Evolutionary conservation across 2,888 invertebrate species (phyloP), one percentile per base, ranked within the genome.

Genomic region (Cephus runcator): DNA sequence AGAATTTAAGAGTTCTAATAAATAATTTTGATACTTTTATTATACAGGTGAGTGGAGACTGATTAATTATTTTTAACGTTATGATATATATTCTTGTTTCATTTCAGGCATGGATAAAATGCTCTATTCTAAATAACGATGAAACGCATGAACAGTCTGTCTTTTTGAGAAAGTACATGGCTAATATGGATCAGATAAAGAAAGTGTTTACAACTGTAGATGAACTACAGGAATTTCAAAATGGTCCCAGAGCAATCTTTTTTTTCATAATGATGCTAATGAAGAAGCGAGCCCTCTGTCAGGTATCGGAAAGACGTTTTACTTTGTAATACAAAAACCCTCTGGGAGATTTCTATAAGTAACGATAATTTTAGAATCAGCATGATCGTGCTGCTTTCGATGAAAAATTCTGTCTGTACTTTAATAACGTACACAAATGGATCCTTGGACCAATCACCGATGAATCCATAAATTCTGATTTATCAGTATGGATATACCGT

Each of bases 391-490:
- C 75, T 69, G 68, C 83, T 23, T 87, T 89, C 71, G 90, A 88
- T 56, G 73, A 77, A 30, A 87, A 83, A 71, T 89, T 86, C 76
- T 87, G 86, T 69, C 36, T 73, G 4, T 90, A 89, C 76, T 90
- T 91, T 73, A 87, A 84, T 78, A 88, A 90, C 73, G 78, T 91
- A 23, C 91, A 91, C 30, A 91, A 90, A 78, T 91, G 91, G 91
- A 86, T 85, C 11, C 77, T 90, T 12, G 40, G 79, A 12, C 83
- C 89, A 33, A 87, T 91, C 73, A 88, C 83, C 11, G 88, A 90
- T 56, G 89, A 90, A 74, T 89, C 83, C 34, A 86, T 86, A 79
- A 88, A 91, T 30, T 84, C 86, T 1, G 85, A 88, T 75, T 80
- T 87, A 34, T 83, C 89, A 3, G 80, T 83, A 12, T 88, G 89